Base-by-base conservation (phyloP, 2,113 vertebrate species). In the Irena cyanogastra region DNA sequence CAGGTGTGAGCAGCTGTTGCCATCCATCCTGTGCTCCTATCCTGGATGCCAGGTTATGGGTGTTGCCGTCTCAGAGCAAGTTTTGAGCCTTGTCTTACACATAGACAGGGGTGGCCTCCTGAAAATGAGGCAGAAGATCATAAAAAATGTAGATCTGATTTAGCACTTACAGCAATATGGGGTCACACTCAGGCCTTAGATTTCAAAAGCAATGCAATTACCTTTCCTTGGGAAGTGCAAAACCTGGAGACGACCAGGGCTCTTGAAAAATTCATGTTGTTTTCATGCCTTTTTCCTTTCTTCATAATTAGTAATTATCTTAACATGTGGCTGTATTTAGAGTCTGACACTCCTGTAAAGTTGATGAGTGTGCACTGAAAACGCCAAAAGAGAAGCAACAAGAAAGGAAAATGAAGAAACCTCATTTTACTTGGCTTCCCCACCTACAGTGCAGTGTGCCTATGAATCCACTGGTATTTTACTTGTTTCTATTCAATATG, bases 11-110 rank as follows among this genome's bases (percentile, higher is more conserved):
- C 6, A 54, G 5, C 20, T 50, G n/a, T n/a, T n/a, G n/a, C n/a
- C n/a, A n/a, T n/a, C n/a, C n/a, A n/a, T n/a, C 69, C 47, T 13
- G 6, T 17, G 23, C n/a, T 83, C 6, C 10, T 1, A 0, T 2
- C 1, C 10, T 42, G 54, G 28, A 16, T 24, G 14, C 9, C 4
- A 5, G 18, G 19, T 18, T 33, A n/a, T 9, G 42, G 68, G 9
- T 1, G 2, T 4, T 16, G 16, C 15, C 31, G 4, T 30, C 65
- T 30, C 44, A 26, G 14, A 82, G 31, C 14, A 12, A 63, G 14
- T 42, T 52, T 52, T 22, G 37, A 63, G 13, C 37, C 30, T 70
- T 49, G 30, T 41, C 61, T 68, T 16, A 20, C 22, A 11, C 22
- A 9, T 0, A 49, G 54, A 11, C 11, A 54, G 2, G 24, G 11